Evolutionary conservation across 37 sponge, comb jelly and placozoan species (phyloP).

Genomic region (Halichondria panicea): DNA sequence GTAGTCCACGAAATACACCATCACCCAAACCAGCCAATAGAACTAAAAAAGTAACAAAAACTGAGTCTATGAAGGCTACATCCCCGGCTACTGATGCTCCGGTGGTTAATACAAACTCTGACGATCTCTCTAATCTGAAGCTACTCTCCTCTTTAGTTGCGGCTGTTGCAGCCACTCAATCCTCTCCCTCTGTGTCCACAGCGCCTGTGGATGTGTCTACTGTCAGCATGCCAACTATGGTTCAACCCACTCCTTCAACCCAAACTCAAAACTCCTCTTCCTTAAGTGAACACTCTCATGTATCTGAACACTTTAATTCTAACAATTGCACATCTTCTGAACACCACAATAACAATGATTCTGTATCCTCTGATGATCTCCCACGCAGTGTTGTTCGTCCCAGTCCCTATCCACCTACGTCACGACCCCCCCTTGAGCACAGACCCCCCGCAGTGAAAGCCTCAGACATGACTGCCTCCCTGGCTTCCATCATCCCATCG

Average conservation of each 20-base stretch:
- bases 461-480: constrained; percentile 29
- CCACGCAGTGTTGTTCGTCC: neutral
- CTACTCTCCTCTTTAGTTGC: constrained; percentile 62
- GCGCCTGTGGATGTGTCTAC: neutral
- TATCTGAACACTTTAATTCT: neutral
- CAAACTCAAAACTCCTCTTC: no score
- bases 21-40: neutral
- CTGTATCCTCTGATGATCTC: neutral
- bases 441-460: neutral
- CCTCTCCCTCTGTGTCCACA: neutral
- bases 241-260: no score
- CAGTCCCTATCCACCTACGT: neutral
- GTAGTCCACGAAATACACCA: neutral
- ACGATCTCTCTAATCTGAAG: constrained; percentile 64
- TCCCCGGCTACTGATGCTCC: neutral
- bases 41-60: neutral
- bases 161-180: constrained; percentile 20
- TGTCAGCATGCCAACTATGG: neutral
- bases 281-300: no score
- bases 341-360: neutral
- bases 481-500: constrained; percentile 40
- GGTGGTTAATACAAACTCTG: neutral
- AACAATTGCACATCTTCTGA: neutral
- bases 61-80: neutral
- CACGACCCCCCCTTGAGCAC: no score